Evolutionary conservation across 2,888 invertebrate genomes (phyloP).

Genomic region (Norana najaformis): DNA sequence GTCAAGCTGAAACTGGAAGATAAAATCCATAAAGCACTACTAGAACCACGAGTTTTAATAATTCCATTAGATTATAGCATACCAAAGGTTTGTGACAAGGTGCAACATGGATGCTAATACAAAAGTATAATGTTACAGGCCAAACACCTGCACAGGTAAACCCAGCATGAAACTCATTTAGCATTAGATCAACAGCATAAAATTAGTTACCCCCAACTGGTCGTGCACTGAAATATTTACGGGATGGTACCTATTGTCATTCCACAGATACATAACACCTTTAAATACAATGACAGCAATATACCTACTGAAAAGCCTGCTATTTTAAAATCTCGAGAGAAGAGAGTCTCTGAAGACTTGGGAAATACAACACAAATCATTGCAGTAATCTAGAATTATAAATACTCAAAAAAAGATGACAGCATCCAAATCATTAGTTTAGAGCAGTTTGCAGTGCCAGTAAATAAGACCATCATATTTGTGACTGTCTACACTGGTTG

Average conservation of each 20-base stretch:
- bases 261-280: neutral
- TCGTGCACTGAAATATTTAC: neutral
- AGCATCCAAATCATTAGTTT: neutral
- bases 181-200: neutral
- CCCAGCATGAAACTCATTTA: neutral
- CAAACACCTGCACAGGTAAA: neutral
- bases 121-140: neutral
- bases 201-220: neutral
- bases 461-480: neutral
- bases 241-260: neutral
- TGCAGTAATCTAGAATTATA: too few relatives aligned
- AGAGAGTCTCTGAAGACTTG: too few relatives aligned
- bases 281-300: too few relatives aligned
- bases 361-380: too few relatives aligned
- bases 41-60: neutral
- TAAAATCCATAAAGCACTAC: constrained; percentile 8
- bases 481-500: too few relatives aligned
- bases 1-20: neutral
- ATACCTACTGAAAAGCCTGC: too few relatives aligned
- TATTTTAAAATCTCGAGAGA: too few relatives aligned
- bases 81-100: neutral
- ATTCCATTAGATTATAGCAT: neutral
- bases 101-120: neutral
- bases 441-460: neutral
- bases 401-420: too few relatives aligned